Conservation (phyloP, 64 coral and sea anemone species). For the Montipora capricornis region DNA sequence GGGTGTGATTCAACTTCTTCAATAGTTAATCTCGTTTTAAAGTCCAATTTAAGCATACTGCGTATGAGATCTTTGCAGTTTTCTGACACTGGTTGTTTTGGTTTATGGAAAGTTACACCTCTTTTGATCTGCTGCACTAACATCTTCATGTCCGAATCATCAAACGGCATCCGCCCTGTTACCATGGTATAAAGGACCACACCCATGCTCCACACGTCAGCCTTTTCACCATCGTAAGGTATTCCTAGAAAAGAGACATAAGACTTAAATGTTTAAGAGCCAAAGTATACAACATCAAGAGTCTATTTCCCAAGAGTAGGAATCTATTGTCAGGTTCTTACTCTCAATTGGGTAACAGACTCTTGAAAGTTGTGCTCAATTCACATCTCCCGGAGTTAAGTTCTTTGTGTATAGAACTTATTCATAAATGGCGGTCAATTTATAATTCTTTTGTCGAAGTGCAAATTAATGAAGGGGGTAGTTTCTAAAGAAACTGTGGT, state of each 20-base stretch:
- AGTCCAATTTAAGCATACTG: conserved; percentile 73
- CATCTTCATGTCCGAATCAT: conserved; percentile 83
- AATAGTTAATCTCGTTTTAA: conserved; percentile 53
- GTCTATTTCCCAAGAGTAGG: too few relatives aligned
- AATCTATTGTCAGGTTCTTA: too few relatives aligned
- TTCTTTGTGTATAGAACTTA: too few relatives aligned
- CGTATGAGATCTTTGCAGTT: conserved; percentile 83
- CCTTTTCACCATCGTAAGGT: conserved; percentile 79
- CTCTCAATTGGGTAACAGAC: too few relatives aligned
- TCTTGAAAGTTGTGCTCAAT: too few relatives aligned
- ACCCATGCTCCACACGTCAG: conserved; percentile 89
- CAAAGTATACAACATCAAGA: neutral
- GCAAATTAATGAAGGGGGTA: too few relatives aligned
- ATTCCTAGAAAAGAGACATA: conserved; percentile 57
- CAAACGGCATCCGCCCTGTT: conserved; percentile 88
- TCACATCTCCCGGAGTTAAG: too few relatives aligned
- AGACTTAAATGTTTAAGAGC: neutral
- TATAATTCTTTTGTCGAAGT: too few relatives aligned
- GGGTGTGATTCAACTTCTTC: conserved; percentile 57
- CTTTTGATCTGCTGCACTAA: conserved; percentile 82
- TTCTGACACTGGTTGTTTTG: conserved; percentile 77
- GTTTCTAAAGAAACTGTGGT: too few relatives aligned
- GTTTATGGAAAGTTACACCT: conserved; percentile 74
- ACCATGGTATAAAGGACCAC: conserved; percentile 91
- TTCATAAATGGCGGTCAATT: too few relatives aligned